Base-by-base conservation (phyloP, 2,113 vertebrate genomes). In the Lates calcarifer region DNA sequence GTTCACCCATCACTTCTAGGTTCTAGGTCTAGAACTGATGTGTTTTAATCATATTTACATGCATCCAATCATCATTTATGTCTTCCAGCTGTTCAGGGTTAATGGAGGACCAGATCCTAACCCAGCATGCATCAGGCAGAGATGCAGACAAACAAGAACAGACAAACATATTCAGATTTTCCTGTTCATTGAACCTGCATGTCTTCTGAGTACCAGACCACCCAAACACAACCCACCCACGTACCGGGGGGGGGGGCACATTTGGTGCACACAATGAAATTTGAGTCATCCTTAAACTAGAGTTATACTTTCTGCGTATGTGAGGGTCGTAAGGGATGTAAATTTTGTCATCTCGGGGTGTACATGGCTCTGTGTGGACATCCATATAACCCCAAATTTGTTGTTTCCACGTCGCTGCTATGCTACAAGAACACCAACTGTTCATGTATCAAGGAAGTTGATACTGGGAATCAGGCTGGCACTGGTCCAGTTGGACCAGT, bases 1-100 rank as follows among this genome's bases (percentile, higher is more conserved):
- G 81, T 71, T 84, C 60, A 81, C 66, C 45, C 63, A 35, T 68
- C 68, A 63, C 39, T 17, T 68, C 13, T 39, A 26, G 35, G 39
- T 47, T 74, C 1, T n/a, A n/a, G 7, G 29, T 74, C 26, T 45
- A 33, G 17, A 72, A 43, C 51, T 84, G 17, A 41, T 29, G 13
- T 18, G 28, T 37, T 35, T 33, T n/a, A 29, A 61, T 13, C 14
- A 41, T 58, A 47, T 71, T 74, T 69, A 70, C 43, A 62, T 56
- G 7, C 7, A 53, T 63, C 35, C 53, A 62, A 3, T 28, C 37
- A 53, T 74, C 18, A 12, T 60, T 65, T 69, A 56, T 49, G 39
- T 74, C 12, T 47, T 37, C 53, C 17, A 28, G 58, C 58, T 43
- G 33, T 22, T 66, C 45, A 74, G 24, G 24, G 41, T 66, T 79